Evolutionary conservation across 2,113 vertebrate species (phyloP).

Genomic region (Alethe castanea): DNA sequence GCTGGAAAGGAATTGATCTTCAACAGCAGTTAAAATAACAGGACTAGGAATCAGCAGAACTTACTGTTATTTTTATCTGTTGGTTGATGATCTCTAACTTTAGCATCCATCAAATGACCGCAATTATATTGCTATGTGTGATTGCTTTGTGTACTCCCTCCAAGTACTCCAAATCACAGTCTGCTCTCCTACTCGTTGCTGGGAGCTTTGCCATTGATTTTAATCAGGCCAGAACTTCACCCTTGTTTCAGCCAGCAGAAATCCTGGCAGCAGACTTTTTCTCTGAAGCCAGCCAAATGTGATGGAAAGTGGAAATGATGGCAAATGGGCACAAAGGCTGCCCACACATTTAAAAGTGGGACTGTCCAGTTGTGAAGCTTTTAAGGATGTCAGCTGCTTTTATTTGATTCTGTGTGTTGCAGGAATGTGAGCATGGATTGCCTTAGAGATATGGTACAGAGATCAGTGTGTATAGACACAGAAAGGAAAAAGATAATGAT

Average conservation of each 20-base stretch:
- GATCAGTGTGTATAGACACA: not conserved
- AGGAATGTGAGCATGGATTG: not conserved
- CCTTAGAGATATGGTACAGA: not conserved
- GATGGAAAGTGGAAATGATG: not conserved
- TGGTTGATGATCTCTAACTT: conserved; percentile 39
- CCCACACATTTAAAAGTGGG: not conserved
- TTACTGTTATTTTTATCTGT: not conserved
- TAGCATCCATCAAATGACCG: not conserved
- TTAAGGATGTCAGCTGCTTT: not conserved
- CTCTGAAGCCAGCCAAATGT: not conserved
- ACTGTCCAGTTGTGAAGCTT: not conserved
- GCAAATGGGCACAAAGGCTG: not conserved
- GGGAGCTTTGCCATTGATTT: conserved; percentile 36
- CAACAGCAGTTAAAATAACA: not conserved
- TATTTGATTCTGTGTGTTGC: not conserved
- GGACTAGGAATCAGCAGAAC: not conserved
- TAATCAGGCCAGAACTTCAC: conserved; percentile 31
- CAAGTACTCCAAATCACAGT: conserved; percentile 17
- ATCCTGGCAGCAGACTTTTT: not conserved
- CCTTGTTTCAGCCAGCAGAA: conserved; percentile 37
- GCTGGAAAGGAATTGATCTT: not conserved
- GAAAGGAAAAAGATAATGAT: not conserved
- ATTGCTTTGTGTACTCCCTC: conserved; percentile 8
- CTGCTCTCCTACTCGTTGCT: not conserved
- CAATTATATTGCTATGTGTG: not conserved